These are phyloP conservation scores for Heliconius sara DNA, from an alignment of 2,888 invertebrate species.

Conservation along the genomic window DNA sequence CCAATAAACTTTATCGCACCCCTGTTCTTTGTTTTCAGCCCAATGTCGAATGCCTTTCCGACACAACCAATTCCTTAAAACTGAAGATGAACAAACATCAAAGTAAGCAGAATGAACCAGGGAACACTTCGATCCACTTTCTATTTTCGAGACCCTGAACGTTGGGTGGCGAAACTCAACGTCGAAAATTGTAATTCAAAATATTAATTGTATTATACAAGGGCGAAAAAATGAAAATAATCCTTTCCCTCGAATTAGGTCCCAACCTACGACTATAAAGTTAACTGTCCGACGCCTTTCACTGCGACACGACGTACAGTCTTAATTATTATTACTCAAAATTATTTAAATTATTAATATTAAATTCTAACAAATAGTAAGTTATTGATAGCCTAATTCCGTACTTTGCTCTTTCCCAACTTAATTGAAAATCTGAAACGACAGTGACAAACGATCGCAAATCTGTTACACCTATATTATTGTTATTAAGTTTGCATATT, in stretches of 20 bases:
- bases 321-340: neutral
- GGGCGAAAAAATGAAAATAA: neutral
- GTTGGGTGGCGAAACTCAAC: neutral
- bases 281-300: neutral
- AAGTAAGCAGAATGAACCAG: too few relatives aligned
- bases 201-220: neutral
- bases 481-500: constrained; percentile 13
- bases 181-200: neutral
- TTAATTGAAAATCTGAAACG: constrained; percentile 16
- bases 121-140: neutral
- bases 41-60: neutral
- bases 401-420: constrained; percentile 11
- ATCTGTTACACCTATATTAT: neutral
- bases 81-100: neutral
- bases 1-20: neutral
- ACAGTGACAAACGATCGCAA: constrained; percentile 22
- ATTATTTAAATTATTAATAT: neutral
- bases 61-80: neutral
- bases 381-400: constrained; percentile 15
- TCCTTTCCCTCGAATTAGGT: too few relatives aligned
- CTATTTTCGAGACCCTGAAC: neutral
- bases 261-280: neutral
- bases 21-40: too few relatives aligned
- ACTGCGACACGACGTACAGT: neutral
- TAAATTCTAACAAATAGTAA: neutral